Percentiles rank a stretch among this genome's conserved stretches.
phyloP scores from a whole-genome alignment of 2,113 vertebrate species.

The Corvus hawaiiensis region DNA sequence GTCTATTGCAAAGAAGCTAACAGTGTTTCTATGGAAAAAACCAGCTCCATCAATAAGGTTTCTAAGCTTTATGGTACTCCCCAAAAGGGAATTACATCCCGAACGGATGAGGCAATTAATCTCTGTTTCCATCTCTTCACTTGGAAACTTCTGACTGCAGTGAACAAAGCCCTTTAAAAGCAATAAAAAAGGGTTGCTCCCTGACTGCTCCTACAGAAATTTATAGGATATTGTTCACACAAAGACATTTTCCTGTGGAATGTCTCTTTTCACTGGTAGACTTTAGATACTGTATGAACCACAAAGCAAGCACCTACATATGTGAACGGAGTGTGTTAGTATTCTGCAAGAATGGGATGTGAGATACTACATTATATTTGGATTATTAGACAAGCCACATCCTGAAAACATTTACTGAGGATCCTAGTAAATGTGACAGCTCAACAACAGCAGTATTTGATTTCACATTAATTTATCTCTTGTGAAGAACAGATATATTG shows the following conservation, averaged over 20 bases:
- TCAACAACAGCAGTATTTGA: constrained; percentile 33
- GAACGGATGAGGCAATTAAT: background rate
- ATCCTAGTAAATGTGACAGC: constrained; percentile 26
- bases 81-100: background rate
- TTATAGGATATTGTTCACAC: background rate
- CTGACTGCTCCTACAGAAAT: background rate
- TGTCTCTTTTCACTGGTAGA: background rate
- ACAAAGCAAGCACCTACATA: background rate
- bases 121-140: background rate
- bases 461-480: constrained; percentile 47
- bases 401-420: constrained; percentile 14
- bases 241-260: background rate
- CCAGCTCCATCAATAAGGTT: background rate
- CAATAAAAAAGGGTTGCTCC: background rate
- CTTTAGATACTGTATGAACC: background rate
- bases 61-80: background rate
- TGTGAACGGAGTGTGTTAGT: background rate
- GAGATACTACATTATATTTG: background rate
- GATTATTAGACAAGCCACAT: background rate
- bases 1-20: background rate
- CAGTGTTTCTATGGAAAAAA: background rate
- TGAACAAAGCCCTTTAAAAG: constrained; percentile 18
- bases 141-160: background rate
- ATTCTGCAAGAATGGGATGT: background rate
- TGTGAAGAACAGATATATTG: background rate